Evolutionary conservation across 2,888 invertebrate genomes (phyloP).

Genomic region (Sisyra terminalis): DNA sequence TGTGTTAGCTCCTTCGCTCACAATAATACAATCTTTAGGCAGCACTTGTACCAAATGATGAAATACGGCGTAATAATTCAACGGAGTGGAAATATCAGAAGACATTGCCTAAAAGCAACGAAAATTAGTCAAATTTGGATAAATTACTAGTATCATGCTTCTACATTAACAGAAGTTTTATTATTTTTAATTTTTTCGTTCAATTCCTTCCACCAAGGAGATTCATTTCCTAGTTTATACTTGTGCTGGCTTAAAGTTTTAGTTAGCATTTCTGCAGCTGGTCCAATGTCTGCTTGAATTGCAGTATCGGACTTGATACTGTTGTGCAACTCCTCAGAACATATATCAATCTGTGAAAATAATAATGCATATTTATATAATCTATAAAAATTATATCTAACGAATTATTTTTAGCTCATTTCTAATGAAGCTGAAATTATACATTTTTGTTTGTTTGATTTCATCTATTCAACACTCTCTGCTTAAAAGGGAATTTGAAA

Average conservation of each 20-base stretch:
- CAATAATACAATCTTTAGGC: slow-evolving; percentile 73
- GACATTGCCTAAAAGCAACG: slow-evolving; percentile 37
- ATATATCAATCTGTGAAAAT: slow-evolving; percentile 55
- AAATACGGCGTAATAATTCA: slow-evolving; percentile 91
- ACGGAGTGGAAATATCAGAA: slow-evolving; percentile 50
- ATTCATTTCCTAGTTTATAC: slow-evolving; percentile 36
- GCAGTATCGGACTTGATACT: slow-evolving; percentile 66
- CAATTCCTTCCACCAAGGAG: slow-evolving; percentile 64
- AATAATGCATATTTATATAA: not conserved
- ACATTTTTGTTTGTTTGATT: too few relatives aligned
- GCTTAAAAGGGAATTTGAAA: too few relatives aligned
- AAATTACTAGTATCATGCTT: not conserved
- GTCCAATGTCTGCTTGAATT: slow-evolving; percentile 69
- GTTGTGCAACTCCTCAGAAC: slow-evolving; percentile 84
- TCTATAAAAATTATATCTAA: not conserved
- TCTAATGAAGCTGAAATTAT: too few relatives aligned
- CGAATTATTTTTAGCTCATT: slow-evolving; percentile 2
- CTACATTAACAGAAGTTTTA: slow-evolving; percentile 46
- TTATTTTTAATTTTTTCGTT: slow-evolving; percentile 56
- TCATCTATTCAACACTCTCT: too few relatives aligned
- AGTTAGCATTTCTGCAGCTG: slow-evolving; percentile 48
- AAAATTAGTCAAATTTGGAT: not conserved
- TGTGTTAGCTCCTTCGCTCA: slow-evolving; percentile 95
- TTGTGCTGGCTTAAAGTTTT: slow-evolving; percentile 37
- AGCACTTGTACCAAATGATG: slow-evolving; percentile 60